Percentiles rank a stretch among this genome's conserved stretches.
These are phyloP conservation scores for Brachionichthys hirsutus DNA, from an alignment of 2,113 vertebrate genomes.

Conservation along the genomic window DNA sequence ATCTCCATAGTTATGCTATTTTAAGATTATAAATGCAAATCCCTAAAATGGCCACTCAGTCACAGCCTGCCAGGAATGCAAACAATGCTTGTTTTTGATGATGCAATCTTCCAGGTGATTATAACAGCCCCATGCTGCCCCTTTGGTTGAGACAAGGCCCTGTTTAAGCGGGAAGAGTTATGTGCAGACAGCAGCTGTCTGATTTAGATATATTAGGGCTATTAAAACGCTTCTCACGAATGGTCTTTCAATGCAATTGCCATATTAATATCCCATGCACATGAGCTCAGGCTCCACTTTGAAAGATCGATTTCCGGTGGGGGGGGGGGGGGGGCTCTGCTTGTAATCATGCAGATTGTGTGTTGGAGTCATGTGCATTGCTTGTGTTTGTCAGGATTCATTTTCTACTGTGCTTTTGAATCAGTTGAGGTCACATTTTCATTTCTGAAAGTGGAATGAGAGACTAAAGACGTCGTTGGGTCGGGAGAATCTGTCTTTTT, in stretches of 20 bases:
- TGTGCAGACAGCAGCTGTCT: constrained; percentile 57
- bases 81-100: constrained; percentile 20
- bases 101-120: constrained; percentile 38
- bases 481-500: constrained; percentile 8
- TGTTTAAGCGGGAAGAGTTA: constrained; percentile 60
- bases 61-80: constrained; percentile 27
- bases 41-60: constrained; percentile 4
- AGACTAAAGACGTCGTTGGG: constrained; percentile 18
- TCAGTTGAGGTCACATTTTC: constrained; percentile 13
- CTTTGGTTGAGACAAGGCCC: constrained; percentile 56
- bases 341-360: constrained; percentile 49
- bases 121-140: constrained; percentile 25
- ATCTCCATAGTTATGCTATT: constrained; percentile 18
- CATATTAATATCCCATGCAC: constrained; percentile 61
- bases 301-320: constrained; percentile 37
- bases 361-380: constrained; percentile 38
- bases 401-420: constrained; percentile 8
- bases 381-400: not conserved
- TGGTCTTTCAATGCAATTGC: constrained; percentile 50
- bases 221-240: constrained; percentile 68
- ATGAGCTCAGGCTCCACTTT: constrained; percentile 40
- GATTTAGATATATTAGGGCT: constrained; percentile 68
- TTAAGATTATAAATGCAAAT: constrained; percentile 21
- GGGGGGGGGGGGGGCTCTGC: constrained; percentile 13
- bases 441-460: constrained; percentile 41